Percentiles rank a stretch among this genome's conserved stretches.
These are phyloP conservation scores for Pentalonia nigronervosa DNA, from an alignment of 1,140 invertebrate species.

Conservation along the genomic window DNA sequence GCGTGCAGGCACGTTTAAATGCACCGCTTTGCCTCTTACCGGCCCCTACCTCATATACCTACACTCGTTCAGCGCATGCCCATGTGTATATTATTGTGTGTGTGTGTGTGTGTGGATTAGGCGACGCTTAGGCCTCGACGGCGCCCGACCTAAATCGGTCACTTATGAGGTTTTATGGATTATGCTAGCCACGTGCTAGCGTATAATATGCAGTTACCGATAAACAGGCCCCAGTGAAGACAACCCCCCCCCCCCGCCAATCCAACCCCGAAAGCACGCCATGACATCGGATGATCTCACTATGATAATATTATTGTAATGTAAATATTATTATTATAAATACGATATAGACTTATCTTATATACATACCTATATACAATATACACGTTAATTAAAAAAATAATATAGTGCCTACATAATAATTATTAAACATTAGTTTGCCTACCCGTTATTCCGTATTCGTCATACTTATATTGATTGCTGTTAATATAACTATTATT, in stretches of 20 bases:
- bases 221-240: neutral
- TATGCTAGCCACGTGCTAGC: neutral
- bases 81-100: too few species aligned
- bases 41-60: neutral
- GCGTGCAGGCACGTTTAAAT: neutral
- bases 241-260: neutral
- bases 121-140: neutral
- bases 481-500: neutral
- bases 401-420: neutral
- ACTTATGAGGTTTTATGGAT: neutral
- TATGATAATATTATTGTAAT: constrained; percentile 19
- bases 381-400: neutral
- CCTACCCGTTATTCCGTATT: neutral
- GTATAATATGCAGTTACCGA: neutral
- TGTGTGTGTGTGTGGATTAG: neutral
- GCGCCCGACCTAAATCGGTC: neutral
- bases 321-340: constrained; percentile 13
- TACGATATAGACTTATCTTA: neutral
- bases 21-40: neutral
- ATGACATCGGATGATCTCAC: constrained; percentile 35
- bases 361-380: neutral
- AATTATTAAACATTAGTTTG: neutral
- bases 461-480: neutral
- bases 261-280: neutral
- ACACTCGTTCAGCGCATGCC: neutral